Conservation (phyloP, 2,113 vertebrate genomes). For the Hypanus sabinus region DNA sequence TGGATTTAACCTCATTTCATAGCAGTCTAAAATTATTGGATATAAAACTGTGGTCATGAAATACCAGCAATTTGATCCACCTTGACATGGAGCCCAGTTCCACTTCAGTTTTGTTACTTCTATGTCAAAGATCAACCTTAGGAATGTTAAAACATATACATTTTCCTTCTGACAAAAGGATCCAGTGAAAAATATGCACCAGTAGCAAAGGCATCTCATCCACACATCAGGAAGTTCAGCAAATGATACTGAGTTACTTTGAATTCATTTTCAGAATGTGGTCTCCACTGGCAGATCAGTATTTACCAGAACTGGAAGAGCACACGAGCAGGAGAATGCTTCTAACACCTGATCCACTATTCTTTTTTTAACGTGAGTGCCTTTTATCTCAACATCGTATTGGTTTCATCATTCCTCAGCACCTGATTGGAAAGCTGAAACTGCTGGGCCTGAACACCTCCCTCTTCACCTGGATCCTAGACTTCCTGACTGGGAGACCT, state of each 20-base stretch:
- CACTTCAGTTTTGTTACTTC: not conserved
- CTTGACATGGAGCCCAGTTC: not conserved
- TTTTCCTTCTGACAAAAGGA: not conserved
- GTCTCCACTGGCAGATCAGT: not conserved
- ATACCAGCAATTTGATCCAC: too few relatives aligned
- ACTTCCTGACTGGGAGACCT: too few relatives aligned
- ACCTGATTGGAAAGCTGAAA: too few relatives aligned
- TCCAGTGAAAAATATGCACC: not conserved
- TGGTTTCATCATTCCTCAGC: too few relatives aligned
- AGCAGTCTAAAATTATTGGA: not conserved
- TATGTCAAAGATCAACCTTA: not conserved
- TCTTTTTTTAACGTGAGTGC: too few relatives aligned
- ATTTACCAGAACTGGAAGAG: not conserved
- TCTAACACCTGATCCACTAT: too few relatives aligned
- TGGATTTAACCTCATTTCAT: not conserved
- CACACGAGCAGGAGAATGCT: too few relatives aligned
- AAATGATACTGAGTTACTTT: too few relatives aligned
- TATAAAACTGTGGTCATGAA: not conserved
- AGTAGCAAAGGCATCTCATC: not conserved
- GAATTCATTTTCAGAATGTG: not conserved
- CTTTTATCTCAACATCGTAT: too few relatives aligned
- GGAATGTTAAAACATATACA: not conserved
- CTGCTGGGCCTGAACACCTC: too few relatives aligned
- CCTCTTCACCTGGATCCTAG: too few relatives aligned
- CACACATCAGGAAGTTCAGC: not conserved